Evolutionary conservation across 2,888 invertebrate species (phyloP), one percentile per base, ranked within the genome.

Genomic region (Aporophyla lueneburgensis): DNA sequence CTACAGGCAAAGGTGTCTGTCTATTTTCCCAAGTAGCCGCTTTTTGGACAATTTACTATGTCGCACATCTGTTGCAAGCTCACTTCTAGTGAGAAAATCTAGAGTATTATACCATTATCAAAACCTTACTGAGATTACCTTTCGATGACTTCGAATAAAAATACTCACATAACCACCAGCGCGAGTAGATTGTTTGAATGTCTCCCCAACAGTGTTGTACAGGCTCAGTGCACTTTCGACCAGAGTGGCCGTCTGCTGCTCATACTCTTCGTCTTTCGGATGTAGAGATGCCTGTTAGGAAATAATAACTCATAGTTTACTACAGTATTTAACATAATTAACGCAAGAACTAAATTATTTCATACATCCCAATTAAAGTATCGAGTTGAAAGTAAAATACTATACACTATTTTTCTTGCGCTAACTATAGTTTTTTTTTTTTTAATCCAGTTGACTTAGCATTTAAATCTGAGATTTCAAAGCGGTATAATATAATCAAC

Each of bases 181-280:
- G 87, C 99, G 97, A 0, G 99, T 98, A 7, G 99, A 99, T 72
- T 97, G 97, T 92, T 98, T 98, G 88, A 99, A 98, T 56, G 98
- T 98, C 83, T 97, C 97, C 5, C 98, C 98, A 78, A 99, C 98
- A 86, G 97, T 97, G 86, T 98, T 98, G 94, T 98, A 99, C 87
- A 99, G 97, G 92, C 98, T 98, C 80, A 99, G 97, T 49, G 98
- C 98, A 93, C 98, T 99, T 92, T 99, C 99, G 0, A 99, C 99
- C 80, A 99, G 97, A 7, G 97, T 97, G 2, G 98, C 98, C 0
- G 98, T 98, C 89, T 98, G 97, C 81, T 98, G 97, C 91, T 99
- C 99, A 88, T 98, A 98, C 81, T 99, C 99, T 91, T 98, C 99
- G 80, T 97, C 97, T 85, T 97, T 96, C 0, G 95, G 96, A 62